Evolutionary conservation across 2,797 vertebrate species (phyloP).

Genomic region (Acrossocheilus wenchowensis): DNA sequence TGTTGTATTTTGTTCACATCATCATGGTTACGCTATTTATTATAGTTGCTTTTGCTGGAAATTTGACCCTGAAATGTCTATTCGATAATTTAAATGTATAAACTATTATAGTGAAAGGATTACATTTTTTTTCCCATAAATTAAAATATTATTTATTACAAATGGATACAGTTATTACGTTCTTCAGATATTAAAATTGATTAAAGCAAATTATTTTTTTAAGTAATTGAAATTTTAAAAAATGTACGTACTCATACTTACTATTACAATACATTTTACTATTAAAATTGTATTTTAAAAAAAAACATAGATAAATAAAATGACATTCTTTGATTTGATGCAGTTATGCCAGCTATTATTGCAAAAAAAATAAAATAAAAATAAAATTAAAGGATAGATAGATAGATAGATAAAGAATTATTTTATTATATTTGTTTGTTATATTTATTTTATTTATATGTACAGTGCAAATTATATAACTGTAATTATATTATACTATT

Average conservation of each 20-base stretch:
- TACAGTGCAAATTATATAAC: too few relatives aligned
- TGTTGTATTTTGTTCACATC: not conserved
- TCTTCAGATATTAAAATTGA: too few relatives aligned
- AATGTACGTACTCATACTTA: not conserved
- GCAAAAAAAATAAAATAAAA: too few relatives aligned
- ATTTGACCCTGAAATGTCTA: too few relatives aligned
- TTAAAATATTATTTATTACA: not conserved
- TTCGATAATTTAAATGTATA: not conserved
- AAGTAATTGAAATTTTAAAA: too few relatives aligned
- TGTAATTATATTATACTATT: too few relatives aligned
- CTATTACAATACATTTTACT: not conserved
- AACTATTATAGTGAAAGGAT: not conserved
- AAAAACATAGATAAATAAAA: too few relatives aligned
- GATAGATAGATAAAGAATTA: not conserved
- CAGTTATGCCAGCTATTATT: not conserved
- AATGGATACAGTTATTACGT: not conserved
- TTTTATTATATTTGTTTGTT: too few relatives aligned
- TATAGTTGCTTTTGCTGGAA: not conserved
- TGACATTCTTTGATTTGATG: too few relatives aligned
- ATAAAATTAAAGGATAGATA: not conserved
- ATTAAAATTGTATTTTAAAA: not conserved
- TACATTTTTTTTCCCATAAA: accelerated
- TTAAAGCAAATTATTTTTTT: too few relatives aligned
- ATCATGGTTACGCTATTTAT: not conserved
- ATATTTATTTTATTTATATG: too few relatives aligned